Percentiles rank a stretch among this genome's conserved stretches.
phyloP scores from a whole-genome alignment of 2,888 invertebrate species.

The Acrobasis repandana region DNA sequence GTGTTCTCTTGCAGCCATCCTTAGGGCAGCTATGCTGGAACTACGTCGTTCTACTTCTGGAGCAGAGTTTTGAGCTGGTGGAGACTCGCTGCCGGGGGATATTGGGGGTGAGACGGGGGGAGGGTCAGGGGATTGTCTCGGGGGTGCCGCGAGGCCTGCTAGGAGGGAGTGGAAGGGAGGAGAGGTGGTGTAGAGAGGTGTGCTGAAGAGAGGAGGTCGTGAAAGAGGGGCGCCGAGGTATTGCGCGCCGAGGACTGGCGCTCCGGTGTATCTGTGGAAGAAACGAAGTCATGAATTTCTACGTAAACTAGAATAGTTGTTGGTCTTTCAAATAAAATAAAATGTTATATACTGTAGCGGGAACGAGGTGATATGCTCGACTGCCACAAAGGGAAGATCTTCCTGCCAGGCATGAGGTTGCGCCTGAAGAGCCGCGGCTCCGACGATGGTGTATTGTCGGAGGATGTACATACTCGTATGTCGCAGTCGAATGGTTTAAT shows the following conservation, averaged over 20 bases:
- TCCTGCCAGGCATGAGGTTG: too few relatives aligned
- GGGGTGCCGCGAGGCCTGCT: constrained; percentile 74
- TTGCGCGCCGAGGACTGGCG: constrained; percentile 67
- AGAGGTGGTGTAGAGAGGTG: constrained; percentile 85
- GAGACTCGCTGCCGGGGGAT: constrained; percentile 79
- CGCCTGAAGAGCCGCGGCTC: too few relatives aligned
- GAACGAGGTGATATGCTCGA: too few relatives aligned
- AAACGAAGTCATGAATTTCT: constrained; percentile 20
- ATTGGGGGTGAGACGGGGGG: constrained; percentile 81
- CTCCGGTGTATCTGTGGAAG: constrained; percentile 61
- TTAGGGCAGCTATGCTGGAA: constrained; percentile 93
- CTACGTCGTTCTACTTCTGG: constrained; percentile 92
- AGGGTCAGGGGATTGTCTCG: constrained; percentile 70
- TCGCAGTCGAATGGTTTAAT: too few relatives aligned
- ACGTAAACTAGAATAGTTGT: too few relatives aligned
- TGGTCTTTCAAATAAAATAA: too few relatives aligned
- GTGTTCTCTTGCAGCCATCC: constrained; percentile 95
- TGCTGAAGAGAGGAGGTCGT: constrained; percentile 81
- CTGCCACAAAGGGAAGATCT: too few relatives aligned
- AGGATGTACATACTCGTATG: too few relatives aligned
- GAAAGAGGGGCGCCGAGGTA: constrained; percentile 79
- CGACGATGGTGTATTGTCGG: too few relatives aligned
- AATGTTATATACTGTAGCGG: too few relatives aligned
- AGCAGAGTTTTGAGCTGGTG: constrained; percentile 66
- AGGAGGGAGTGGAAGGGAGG: constrained; percentile 73